Percentiles rank a stretch among this genome's conserved stretches.
These are phyloP conservation scores for Platysteira castanea DNA, from an alignment of 2,113 vertebrate species.

Conservation along the genomic window DNA sequence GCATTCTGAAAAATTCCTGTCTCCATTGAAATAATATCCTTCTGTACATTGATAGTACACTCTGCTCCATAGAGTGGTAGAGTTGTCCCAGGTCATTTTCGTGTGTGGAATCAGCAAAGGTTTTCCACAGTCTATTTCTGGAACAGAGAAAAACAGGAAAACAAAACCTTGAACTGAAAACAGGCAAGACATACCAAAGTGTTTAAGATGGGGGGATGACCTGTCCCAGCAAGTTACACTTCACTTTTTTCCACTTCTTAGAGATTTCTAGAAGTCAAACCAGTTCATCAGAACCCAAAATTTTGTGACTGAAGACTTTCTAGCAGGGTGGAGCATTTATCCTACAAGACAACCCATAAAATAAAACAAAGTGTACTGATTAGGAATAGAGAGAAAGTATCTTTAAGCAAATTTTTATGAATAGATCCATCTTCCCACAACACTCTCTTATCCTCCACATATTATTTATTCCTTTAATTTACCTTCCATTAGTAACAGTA, in stretches of 20 bases:
- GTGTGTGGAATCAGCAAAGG: constrained; percentile 69
- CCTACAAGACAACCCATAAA: background rate
- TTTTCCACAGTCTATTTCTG: constrained; percentile 77
- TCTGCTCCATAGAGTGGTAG: constrained; percentile 56
- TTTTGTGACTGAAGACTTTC: background rate
- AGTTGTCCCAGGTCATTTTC: constrained; percentile 70
- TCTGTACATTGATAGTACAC: constrained; percentile 73
- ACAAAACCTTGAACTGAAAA: background rate
- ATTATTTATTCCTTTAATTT: background rate
- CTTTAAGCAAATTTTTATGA: background rate
- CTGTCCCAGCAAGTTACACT: background rate
- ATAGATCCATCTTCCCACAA: background rate
- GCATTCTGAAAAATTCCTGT: constrained; percentile 72
- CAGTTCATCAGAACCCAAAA: background rate
- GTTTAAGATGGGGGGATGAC: background rate
- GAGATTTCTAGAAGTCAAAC: background rate
- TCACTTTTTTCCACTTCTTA: background rate
- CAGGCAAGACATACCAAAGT: background rate
- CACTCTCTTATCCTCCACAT: background rate
- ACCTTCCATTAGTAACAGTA: background rate
- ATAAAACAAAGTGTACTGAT: background rate
- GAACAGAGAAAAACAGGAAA: background rate
- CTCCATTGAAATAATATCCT: constrained; percentile 72
- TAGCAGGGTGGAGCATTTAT: background rate
- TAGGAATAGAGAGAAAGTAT: background rate